Evolutionary conservation across 2,113 vertebrate genomes (phyloP).

Genomic region (Oreochromis niloticus): DNA sequence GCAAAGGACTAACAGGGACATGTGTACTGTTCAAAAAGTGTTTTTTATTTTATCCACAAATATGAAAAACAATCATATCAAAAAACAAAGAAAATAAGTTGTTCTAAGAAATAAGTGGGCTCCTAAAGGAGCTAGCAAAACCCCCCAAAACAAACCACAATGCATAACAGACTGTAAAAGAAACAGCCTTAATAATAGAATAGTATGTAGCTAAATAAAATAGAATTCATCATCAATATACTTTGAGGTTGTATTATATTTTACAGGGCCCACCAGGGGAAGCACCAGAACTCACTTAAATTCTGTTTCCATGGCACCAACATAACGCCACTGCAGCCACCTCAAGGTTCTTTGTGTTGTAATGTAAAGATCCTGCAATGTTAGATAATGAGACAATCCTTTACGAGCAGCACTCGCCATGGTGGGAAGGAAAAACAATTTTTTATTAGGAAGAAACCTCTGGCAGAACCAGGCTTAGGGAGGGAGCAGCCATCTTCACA

Average conservation of each 20-base stretch:
- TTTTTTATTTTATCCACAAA: too few species aligned
- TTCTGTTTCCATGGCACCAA: background rate
- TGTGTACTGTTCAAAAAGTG: too few species aligned
- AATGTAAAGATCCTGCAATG: rapidly evolving
- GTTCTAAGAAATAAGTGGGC: background rate
- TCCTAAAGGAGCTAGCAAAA: background rate
- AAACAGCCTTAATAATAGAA: background rate
- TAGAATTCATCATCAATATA: background rate
- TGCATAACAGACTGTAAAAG: rapidly evolving
- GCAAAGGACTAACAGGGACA: too few species aligned
- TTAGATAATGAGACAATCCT: background rate
- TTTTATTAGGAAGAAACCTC: background rate
- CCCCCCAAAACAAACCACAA: rapidly evolving
- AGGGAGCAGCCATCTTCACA: background rate
- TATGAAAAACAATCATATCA: too few species aligned
- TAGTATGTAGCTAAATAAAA: rapidly evolving
- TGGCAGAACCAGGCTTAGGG: background rate
- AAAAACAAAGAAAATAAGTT: too few species aligned
- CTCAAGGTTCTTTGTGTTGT: background rate
- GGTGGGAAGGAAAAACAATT: rapidly evolving
- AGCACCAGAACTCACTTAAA: background rate
- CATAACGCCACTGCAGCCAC: rapidly evolving
- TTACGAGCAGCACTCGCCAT: rapidly evolving
- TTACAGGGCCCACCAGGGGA: background rate
- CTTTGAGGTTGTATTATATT: background rate